Base-by-base conservation (phyloP, 2,113 vertebrate genomes). In the Sprattus sprattus region DNA sequence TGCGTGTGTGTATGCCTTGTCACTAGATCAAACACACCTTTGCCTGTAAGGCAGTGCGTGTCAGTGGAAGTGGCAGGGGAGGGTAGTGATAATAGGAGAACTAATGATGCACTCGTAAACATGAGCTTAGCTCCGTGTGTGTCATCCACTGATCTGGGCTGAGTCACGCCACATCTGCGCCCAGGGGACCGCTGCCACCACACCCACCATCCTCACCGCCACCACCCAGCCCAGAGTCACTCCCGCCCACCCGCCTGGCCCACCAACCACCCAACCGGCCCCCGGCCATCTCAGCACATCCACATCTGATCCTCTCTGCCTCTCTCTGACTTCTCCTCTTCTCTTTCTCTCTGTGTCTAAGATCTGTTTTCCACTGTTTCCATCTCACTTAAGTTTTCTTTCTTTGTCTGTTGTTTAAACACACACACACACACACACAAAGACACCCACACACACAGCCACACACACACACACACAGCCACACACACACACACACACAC, bases 21-120 rank as follows among this genome's bases (percentile, higher is more conserved):
- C 52, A 54, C 52, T 54, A 18, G 52, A 54, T 54, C 52, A 18
- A 54, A 54, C 52, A 16, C 52, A 54, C 52, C 52, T 54, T 54
- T 3, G 54, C 54, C 54, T 60, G 54, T 83, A 60, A 82, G 45
- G 57, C 47, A 85, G 84, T 83, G 71, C 60, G 82, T 84, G 54
- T 78, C 47, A 52, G 44, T 2, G 67, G 49, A 47, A 46, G 81
- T 46, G 78, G 64, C 28, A 39, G 71, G 71, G 18, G 3, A 11
- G 64, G 25, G n/a, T 20, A 28, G 64, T 84, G 28, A 85, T 81
- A 85, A 87, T 60, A 87, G 83, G 83, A 81, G 85, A 44, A 44
- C 67, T 64, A 80, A 87, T 87, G 83, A 85, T 25, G 82, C 46
- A 45, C 52, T 80, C 4, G 45, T 86, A 85, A 83, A 87, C 71